These are phyloP conservation scores for Tricholaema leucomelas DNA, from an alignment of 2,113 vertebrate genomes.

Conservation along the genomic window DNA sequence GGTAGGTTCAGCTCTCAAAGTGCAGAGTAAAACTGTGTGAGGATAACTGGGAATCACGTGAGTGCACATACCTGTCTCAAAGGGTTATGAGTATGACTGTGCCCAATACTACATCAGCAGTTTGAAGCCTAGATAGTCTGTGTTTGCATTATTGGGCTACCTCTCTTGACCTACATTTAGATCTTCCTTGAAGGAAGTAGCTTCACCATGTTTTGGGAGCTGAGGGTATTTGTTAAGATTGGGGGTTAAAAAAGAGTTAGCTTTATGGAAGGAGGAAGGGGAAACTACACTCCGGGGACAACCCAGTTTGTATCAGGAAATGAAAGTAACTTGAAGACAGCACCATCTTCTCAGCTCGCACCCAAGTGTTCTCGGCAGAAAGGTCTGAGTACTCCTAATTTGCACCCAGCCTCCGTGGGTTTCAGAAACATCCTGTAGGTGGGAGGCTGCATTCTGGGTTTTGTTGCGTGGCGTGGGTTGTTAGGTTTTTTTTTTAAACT, in stretches of 20 bases:
- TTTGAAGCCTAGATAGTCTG: background rate
- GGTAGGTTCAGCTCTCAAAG: background rate
- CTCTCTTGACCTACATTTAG: background rate
- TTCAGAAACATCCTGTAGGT: conserved; percentile 8
- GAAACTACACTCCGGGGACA: background rate
- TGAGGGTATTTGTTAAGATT: background rate
- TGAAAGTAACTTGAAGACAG: background rate
- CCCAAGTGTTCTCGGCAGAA: background rate
- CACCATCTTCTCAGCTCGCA: background rate
- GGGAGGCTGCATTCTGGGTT: background rate
- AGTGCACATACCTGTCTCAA: background rate
- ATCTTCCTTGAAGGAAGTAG: background rate
- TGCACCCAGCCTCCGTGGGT: background rate
- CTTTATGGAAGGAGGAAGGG: background rate
- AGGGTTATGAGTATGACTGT: background rate
- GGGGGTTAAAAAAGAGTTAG: background rate
- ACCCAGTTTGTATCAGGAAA: background rate
- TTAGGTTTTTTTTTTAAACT: background rate
- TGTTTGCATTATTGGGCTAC: background rate
- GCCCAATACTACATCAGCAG: background rate
- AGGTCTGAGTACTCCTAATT: background rate
- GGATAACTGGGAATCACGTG: background rate
- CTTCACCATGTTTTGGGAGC: background rate
- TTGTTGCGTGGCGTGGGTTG: background rate
- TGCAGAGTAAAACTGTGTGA: background rate